These are phyloP conservation scores for Antedon mediterranea DNA, from an alignment of 53 echinoderm and acorn worm genomes.

Conservation along the genomic window DNA sequence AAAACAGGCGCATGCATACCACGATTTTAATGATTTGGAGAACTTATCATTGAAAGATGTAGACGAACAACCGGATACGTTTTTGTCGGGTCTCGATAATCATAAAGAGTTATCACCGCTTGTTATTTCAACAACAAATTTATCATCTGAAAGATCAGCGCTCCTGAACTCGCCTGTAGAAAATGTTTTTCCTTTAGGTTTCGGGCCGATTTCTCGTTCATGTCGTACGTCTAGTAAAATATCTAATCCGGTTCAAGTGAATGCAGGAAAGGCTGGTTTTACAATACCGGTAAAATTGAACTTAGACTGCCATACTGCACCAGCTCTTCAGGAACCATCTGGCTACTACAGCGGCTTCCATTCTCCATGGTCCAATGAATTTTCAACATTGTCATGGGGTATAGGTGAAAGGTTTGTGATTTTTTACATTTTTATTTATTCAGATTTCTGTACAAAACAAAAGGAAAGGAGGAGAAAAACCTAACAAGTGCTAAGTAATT, in stretches of 20 bases:
- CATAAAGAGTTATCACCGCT: neutral
- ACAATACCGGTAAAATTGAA: constrained; percentile 62
- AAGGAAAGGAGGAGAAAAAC: too few relatives aligned
- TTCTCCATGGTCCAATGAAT: neutral
- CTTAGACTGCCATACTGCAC: constrained; percentile 66
- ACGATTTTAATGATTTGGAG: constrained; percentile 57
- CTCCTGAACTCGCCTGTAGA: neutral
- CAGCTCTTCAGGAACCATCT: constrained; percentile 59
- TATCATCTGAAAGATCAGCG: neutral
- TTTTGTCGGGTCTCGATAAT: neutral
- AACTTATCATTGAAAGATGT: constrained; percentile 57
- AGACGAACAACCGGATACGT: constrained; percentile 53
- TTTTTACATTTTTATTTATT: too few relatives aligned
- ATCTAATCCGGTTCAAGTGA: constrained; percentile 54
- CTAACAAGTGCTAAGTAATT: too few relatives aligned
- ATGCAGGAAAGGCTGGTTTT: constrained; percentile 32
- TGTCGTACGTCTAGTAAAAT: constrained; percentile 42
- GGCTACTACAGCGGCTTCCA: constrained; percentile 39
- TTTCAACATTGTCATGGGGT: neutral
- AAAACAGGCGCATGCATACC: constrained; percentile 34
- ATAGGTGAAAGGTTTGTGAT: neutral
- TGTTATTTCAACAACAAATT: neutral
- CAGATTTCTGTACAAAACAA: too few relatives aligned
- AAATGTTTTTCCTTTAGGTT: neutral
- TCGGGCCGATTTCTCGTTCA: constrained; percentile 35